Percentiles rank a stretch among this genome's conserved stretches.
These are phyloP conservation scores for Brevimyrus niger DNA, from an alignment of 2,113 vertebrate species.

Conservation along the genomic window DNA sequence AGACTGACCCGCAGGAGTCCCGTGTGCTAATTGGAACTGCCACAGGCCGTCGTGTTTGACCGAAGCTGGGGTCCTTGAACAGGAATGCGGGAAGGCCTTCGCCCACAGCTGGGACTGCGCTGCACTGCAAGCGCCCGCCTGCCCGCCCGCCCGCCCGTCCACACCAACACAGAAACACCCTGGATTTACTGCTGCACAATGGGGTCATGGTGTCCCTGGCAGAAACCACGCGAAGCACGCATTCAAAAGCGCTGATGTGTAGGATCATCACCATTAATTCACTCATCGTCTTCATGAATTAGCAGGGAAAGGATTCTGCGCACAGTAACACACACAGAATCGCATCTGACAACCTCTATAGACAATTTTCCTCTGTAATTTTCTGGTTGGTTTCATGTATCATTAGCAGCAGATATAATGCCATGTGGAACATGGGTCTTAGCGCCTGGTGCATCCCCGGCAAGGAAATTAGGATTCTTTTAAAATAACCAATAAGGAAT, in stretches of 20 bases:
- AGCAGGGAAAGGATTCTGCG: constrained; percentile 19
- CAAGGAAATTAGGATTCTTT: neutral
- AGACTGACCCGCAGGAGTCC: neutral
- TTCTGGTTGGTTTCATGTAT: constrained; percentile 63
- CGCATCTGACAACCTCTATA: constrained; percentile 46
- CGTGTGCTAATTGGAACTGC: neutral
- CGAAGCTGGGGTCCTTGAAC: neutral
- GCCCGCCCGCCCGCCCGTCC: neutral
- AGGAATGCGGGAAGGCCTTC: neutral
- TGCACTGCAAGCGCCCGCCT: neutral
- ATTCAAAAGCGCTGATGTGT: neutral
- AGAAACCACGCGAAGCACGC: neutral
- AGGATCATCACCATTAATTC: neutral
- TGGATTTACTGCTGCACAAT: neutral
- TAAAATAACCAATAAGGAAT: neutral
- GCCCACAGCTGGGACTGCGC: neutral
- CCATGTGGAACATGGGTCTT: neutral
- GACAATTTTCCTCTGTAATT: constrained; percentile 58
- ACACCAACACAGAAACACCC: neutral
- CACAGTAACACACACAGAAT: constrained; percentile 46
- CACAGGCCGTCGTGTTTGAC: neutral
- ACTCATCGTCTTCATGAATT: constrained; percentile 38
- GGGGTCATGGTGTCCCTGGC: neutral
- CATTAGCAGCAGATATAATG: constrained; percentile 52
- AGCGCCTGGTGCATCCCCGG: neutral